phyloP scores from a whole-genome alignment of 2,797 vertebrate genomes.

The Gymnocypris eckloni region DNA sequence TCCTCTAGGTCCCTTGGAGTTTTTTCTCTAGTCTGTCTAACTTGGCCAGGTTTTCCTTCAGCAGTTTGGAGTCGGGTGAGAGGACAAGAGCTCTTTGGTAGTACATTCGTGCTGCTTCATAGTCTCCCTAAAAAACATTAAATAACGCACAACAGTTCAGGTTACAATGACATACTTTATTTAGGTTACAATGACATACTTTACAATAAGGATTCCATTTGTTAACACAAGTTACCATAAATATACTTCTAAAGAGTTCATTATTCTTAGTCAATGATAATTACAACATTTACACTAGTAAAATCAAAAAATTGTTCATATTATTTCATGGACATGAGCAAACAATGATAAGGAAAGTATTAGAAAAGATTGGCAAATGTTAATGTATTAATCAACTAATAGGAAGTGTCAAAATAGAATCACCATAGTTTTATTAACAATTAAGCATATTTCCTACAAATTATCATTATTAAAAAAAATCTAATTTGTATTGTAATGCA shows the following conservation, averaged over 20 bases:
- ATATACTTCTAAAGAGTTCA: neutral
- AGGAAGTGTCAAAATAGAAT: neutral
- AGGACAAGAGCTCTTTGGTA: conserved; percentile 90
- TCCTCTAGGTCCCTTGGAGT: conserved; percentile 77
- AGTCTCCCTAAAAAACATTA: conserved; percentile 84
- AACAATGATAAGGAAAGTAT: too few species aligned
- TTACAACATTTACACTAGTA: neutral
- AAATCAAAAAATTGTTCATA: neutral
- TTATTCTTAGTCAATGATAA: neutral
- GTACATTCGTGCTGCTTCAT: conserved; percentile 87
- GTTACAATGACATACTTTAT: neutral
- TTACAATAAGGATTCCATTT: neutral
- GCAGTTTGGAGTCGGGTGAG: conserved; percentile 89
- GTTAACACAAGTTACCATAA: neutral
- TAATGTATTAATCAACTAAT: neutral
- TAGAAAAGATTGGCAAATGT: neutral
- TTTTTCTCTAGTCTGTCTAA: conserved; percentile 91
- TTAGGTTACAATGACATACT: neutral
- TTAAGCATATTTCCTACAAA: neutral
- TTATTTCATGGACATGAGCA: too few species aligned
- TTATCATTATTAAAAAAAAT: neutral
- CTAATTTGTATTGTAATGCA: neutral
- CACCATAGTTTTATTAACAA: neutral
- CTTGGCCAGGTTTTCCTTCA: conserved; percentile 95
- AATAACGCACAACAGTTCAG: neutral